These are phyloP conservation scores for Australoheros scitulus DNA, from an alignment of 2,113 vertebrate genomes.

Conservation along the genomic window DNA sequence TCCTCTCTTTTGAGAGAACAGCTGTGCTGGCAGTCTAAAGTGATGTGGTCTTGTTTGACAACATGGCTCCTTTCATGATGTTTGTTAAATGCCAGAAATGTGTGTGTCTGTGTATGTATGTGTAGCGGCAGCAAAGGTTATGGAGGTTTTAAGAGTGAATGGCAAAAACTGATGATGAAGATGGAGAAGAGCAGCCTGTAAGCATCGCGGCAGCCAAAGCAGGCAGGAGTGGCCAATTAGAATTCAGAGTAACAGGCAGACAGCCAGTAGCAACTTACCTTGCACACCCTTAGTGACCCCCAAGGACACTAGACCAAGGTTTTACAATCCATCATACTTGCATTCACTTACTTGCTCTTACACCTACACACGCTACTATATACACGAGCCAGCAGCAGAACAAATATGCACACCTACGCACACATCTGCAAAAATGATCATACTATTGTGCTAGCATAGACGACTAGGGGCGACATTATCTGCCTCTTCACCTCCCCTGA, in stretches of 20 bases:
- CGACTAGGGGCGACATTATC: slow-evolving; percentile 62
- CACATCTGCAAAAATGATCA: slow-evolving; percentile 51
- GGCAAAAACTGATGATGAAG: slow-evolving; percentile 27
- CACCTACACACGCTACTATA: slow-evolving; percentile 47
- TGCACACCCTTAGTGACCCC: slow-evolving; percentile 63
- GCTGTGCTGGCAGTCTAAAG: slow-evolving; percentile 65
- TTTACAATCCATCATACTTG: slow-evolving; percentile 74
- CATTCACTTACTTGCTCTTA: slow-evolving; percentile 61
- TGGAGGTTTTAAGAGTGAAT: slow-evolving; percentile 21
- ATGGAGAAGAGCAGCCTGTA: slow-evolving; percentile 39
- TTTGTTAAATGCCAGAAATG: slow-evolving; percentile 42
- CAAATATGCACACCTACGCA: slow-evolving; percentile 65
- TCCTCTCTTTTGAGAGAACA: slow-evolving; percentile 71
- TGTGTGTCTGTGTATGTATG: slow-evolving; percentile 23
- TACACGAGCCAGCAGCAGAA: slow-evolving; percentile 41
- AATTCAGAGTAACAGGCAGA: slow-evolving; percentile 57
- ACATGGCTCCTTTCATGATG: slow-evolving; percentile 57
- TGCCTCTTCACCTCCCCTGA: slow-evolving; percentile 53
- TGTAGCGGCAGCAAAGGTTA: not conserved
- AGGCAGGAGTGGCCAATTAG: slow-evolving; percentile 50
- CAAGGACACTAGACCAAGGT: slow-evolving; percentile 76
- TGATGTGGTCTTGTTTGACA: slow-evolving; percentile 71
- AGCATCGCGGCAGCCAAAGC: slow-evolving; percentile 52
- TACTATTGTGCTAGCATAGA: slow-evolving; percentile 47
- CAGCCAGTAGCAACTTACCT: slow-evolving; percentile 72